Base-by-base conservation (phyloP, 92 coral and sea anemone species). In the Heteractis magnifica region DNA sequence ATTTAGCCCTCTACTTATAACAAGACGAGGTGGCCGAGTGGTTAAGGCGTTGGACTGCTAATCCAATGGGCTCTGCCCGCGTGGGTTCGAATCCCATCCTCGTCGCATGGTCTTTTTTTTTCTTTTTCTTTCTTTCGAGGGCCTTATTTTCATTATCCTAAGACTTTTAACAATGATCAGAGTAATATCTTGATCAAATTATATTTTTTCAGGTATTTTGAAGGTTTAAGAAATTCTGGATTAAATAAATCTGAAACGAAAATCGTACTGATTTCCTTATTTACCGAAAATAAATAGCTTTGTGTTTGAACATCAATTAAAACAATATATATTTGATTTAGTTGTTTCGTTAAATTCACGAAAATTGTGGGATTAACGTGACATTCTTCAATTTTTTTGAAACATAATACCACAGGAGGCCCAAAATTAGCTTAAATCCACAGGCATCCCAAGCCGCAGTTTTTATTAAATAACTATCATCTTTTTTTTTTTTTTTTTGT, bases 51-150 rank as follows among this genome's bases (percentile, higher is more conserved):
- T 93, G 97, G 97, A 95, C 97, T 95, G 97, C 97, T 93, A 95
- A 93, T 95, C 98, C 98, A 95, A 93, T 95, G 97, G 94, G 98
- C 97, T 93, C 97, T 95, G 98, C 98, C 94, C 98, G 98, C 98
- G 98, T 95, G 98, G 98, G 98, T 93, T 93, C 95, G 95, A 95
- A 95, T 91, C 98, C 98, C 98, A 95, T 95, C 98, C 98, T 93
- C 97, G 97, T 95, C 98, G 98, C 72, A 41, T 19, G 20, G 1
- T 26, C 21, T 82, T 82, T 55, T 14, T 4, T 74, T 15, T 49
- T 52, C 44, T 18, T 76, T 83, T 60, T 21, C 48, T 65, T 64
- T 64, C 15, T n/a, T 34, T 49, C 49, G 10, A 5, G 0, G 5
- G 3, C 11, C 48, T 59, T 8, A 0, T 34, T 34, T 34, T 34